Percentiles rank a stretch among this genome's conserved stretches.
Conservation (phyloP, 2,113 vertebrate species). For the Mustela nigripes region DNA sequence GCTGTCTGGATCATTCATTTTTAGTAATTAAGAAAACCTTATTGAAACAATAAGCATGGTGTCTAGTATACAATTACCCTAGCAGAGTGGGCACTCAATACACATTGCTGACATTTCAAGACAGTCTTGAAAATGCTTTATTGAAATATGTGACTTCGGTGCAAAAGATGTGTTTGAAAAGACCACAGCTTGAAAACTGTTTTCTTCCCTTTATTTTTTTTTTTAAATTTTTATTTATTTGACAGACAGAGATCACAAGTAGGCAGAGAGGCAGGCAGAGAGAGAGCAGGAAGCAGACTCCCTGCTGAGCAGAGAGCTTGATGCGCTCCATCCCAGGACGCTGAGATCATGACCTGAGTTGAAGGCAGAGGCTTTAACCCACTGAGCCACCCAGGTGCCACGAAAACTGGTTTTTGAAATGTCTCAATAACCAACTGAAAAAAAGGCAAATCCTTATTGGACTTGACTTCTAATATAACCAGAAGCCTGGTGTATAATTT, state of each 20-base stretch:
- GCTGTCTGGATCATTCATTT: conserved; percentile 38
- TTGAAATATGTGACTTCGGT: conserved; percentile 91
- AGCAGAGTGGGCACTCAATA: background rate
- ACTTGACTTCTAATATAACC: conserved; percentile 84
- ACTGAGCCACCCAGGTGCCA: too few relatives aligned
- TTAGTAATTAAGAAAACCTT: conserved; percentile 39
- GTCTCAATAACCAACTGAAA: conserved; percentile 85
- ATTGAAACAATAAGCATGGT: background rate
- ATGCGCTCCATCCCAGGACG: too few relatives aligned
- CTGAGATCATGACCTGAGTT: too few relatives aligned
- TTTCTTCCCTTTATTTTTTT: conserved; percentile 49
- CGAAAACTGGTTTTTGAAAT: conserved; percentile 86
- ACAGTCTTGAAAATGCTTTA: conserved; percentile 93
- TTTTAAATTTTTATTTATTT: too few relatives aligned
- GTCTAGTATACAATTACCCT: background rate
- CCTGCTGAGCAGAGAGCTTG: too few relatives aligned
- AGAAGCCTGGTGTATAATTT: conserved; percentile 79
- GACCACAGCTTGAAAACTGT: conserved; percentile 89
- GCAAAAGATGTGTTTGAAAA: conserved; percentile 90
- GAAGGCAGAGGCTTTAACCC: too few relatives aligned
- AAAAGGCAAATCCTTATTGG: conserved; percentile 78
- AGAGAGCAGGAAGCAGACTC: too few relatives aligned
- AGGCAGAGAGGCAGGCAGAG: too few relatives aligned
- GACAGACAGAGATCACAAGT: too few relatives aligned
- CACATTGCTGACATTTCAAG: background rate